phyloP scores from a whole-genome alignment of 2,113 vertebrate genomes.

The Hyla sarda region DNA sequence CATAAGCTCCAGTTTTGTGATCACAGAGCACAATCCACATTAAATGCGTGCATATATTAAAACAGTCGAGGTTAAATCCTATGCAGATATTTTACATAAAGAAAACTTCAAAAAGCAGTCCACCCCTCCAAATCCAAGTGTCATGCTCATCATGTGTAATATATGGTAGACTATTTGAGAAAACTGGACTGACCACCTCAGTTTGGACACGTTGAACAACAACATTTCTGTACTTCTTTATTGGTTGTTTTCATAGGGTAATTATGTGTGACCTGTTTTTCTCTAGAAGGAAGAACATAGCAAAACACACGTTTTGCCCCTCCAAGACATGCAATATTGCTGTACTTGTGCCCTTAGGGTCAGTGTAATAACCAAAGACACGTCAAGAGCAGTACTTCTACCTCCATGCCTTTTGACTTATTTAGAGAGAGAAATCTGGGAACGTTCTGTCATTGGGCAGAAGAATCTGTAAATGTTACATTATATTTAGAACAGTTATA shows the following conservation, averaged over 20 bases:
- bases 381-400: neutral
- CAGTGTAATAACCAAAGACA: neutral
- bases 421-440: neutral
- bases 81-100: neutral
- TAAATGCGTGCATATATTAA: neutral
- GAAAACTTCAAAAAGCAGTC: neutral
- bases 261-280: neutral
- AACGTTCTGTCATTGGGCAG: neutral
- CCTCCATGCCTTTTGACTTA: no score
- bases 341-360: neutral
- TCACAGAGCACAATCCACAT: neutral
- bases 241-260: neutral
- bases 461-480: neutral
- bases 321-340: neutral
- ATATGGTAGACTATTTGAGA: neutral
- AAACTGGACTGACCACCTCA: neutral
- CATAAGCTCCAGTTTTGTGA: neutral
- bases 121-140: no score
- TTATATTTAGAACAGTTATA: neutral
- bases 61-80: neutral
- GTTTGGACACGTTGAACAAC: neutral
- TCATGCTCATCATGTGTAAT: neutral
- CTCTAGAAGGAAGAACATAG: neutral
- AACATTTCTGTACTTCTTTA: constrained; percentile 2
- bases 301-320: no score